Conservation (phyloP, 2,888 invertebrate genomes). For the Drosophila incognita region DNA sequence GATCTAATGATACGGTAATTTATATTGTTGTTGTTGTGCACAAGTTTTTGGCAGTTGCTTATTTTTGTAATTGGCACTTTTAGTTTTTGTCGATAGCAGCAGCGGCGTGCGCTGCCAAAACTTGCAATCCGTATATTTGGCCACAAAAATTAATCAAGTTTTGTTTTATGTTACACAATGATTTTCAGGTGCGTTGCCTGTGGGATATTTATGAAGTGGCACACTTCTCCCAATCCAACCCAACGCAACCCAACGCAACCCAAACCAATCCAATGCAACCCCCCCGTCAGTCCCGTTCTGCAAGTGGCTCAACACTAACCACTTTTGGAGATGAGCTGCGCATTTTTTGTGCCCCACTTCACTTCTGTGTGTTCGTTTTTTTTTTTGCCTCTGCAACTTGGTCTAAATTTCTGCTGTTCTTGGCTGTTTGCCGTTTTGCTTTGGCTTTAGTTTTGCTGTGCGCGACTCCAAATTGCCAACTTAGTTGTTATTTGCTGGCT, state of each 20-base stretch:
- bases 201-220: conserved; percentile 48
- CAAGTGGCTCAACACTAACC: conserved; percentile 59
- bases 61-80: conserved; percentile 74
- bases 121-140: conserved; percentile 9
- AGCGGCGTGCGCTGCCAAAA: not conserved
- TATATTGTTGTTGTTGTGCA: conserved; percentile 8
- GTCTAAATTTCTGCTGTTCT: conserved; percentile 31
- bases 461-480: conserved; percentile 77
- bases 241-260: not conserved
- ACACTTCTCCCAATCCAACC: not conserved
- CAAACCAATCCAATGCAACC: not conserved
- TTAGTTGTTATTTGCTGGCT: conserved; percentile 78
- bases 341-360: conserved; percentile 39
- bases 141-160: conserved; percentile 27
- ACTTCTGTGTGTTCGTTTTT: not conserved
- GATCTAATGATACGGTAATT: conserved; percentile 24
- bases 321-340: conserved; percentile 69
- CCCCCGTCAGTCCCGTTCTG: not conserved
- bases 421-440: conserved; percentile 25
- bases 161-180: conserved; percentile 1
- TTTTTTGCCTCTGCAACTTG: conserved; percentile 13
- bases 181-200: conserved; percentile 35
- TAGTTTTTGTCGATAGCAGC: conserved; percentile 43
- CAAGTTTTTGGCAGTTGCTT: conserved; percentile 46
- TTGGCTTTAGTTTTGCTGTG: conserved; percentile 46